Conservation (phyloP, 2,888 invertebrate species). For the Neoscelio sp. region DNA sequence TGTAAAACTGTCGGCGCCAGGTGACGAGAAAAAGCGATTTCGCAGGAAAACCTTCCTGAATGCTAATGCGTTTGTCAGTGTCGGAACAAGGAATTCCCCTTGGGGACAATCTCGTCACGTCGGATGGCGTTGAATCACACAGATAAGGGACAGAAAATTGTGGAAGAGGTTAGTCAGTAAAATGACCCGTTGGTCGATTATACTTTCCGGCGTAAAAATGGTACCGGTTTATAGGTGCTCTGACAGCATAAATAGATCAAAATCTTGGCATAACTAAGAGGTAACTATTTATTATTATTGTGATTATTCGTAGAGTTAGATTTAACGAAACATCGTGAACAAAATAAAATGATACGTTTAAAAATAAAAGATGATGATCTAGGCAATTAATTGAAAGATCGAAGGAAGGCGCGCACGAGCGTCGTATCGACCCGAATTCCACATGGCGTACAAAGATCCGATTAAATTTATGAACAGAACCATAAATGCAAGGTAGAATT, state of each 20-base stretch:
- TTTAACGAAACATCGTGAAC: too few relatives aligned
- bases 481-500: background rate
- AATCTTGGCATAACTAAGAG: background rate
- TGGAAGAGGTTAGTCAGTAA: conserved; percentile 41
- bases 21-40: conserved; percentile 61
- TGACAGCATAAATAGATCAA: conserved; percentile 28
- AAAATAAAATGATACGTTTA: too few relatives aligned
- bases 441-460: too few relatives aligned
- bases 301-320: too few relatives aligned
- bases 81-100: conserved; percentile 65
- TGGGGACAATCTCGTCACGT: conserved; percentile 65
- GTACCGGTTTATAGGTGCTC: conserved; percentile 32
- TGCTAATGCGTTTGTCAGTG: conserved; percentile 64
- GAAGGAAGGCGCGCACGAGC: too few relatives aligned
- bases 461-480: background rate
- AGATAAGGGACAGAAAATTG: conserved; percentile 47
- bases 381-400: too few relatives aligned
- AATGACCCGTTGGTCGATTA: conserved; percentile 51
- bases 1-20: conserved; percentile 53
- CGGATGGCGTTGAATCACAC: conserved; percentile 53
- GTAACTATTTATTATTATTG: background rate
- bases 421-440: too few relatives aligned
- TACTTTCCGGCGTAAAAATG: conserved; percentile 28
- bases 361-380: too few relatives aligned
- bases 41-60: conserved; percentile 54